Percentiles rank a stretch among this genome's conserved stretches.
Conservation (phyloP, 2,113 vertebrate species). For the Hiodon alosoides region DNA sequence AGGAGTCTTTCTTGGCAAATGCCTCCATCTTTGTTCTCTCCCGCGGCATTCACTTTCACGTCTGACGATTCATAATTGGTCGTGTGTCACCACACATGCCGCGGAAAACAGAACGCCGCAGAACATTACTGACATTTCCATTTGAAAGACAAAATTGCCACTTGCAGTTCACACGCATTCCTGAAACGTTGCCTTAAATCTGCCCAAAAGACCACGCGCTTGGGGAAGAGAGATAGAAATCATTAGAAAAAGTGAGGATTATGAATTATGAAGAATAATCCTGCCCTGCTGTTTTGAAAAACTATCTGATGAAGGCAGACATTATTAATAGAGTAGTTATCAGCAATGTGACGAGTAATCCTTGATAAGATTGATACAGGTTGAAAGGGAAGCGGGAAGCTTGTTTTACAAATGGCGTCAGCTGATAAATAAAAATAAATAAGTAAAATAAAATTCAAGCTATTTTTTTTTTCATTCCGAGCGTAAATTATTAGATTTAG, state of each 20-base stretch:
- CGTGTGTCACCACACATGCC: not conserved
- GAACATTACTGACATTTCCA: not conserved
- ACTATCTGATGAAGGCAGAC: not conserved
- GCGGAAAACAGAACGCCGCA: not conserved
- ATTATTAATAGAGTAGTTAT: conserved; percentile 10
- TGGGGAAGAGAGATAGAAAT: too few relatives aligned
- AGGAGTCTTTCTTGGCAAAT: conserved; percentile 38
- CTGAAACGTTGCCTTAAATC: not conserved
- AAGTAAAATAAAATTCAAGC: too few relatives aligned
- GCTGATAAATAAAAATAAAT: too few relatives aligned
- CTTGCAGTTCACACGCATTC: not conserved
- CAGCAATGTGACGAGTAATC: not conserved
- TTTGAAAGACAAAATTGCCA: not conserved
- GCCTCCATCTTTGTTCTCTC: conserved; percentile 36
- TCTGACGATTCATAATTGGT: conserved; percentile 3
- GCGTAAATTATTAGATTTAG: too few relatives aligned
- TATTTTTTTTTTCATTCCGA: too few relatives aligned
- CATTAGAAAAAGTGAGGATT: not conserved
- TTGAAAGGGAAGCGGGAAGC: conserved; percentile 6
- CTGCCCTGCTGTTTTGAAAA: not conserved
- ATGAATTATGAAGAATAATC: not conserved
- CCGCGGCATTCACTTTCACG: conserved; percentile 6
- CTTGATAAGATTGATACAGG: not conserved
- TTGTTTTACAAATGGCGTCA: not conserved
- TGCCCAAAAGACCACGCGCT: too few relatives aligned